Percentiles rank a stretch among this genome's conserved stretches.
Evolutionary conservation across 2,797 vertebrate genomes (phyloP).

Genomic region (Ciconia nigra): DNA sequence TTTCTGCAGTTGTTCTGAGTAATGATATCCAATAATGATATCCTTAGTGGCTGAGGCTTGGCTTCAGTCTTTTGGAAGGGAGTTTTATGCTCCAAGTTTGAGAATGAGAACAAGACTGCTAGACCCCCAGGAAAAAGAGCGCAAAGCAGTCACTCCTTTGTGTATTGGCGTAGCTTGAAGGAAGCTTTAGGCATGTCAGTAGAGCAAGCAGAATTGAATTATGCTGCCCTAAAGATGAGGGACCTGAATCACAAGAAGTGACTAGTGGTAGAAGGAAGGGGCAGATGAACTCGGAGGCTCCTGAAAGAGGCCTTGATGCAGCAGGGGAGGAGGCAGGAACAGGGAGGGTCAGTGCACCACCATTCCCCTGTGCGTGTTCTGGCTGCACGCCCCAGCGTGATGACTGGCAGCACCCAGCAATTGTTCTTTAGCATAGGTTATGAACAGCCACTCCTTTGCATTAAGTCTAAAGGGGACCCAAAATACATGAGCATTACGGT

Average conservation of each 20-base stretch:
- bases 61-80: neutral
- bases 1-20: neutral
- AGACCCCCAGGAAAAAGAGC: neutral
- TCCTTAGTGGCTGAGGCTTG: neutral
- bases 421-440: neutral
- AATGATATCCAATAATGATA: neutral
- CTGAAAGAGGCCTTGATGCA: neutral
- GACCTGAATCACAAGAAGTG: neutral
- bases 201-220: neutral
- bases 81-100: neutral
- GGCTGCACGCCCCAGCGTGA: rapidly evolving
- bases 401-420: neutral
- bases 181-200: neutral
- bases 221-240: neutral
- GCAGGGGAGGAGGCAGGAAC: neutral
- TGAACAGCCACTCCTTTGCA: neutral
- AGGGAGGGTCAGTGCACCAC: rapidly evolving
- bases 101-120: neutral
- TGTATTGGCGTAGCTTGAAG: neutral
- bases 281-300: neutral
- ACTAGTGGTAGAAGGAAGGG: neutral
- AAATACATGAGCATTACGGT: neutral
- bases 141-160: slow-evolving; percentile 2
- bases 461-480: neutral
- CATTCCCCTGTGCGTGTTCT: neutral